These are phyloP conservation scores for Ormyrus pomaceus DNA, from an alignment of 2,888 invertebrate species.

Conservation along the genomic window DNA sequence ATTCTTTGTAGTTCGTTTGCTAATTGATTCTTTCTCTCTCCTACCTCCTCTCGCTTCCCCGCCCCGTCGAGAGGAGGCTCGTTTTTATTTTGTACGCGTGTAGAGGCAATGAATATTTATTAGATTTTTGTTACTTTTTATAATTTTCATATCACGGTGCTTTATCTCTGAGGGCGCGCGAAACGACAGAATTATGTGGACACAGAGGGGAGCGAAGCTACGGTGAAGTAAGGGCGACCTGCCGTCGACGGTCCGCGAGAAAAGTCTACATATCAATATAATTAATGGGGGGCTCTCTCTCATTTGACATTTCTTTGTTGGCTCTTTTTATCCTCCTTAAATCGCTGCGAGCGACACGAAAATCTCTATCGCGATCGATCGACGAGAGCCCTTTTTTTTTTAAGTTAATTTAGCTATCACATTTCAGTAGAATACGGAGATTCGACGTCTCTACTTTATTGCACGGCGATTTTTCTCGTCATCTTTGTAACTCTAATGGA, in stretches of 20 bases:
- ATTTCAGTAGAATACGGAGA: conserved; percentile 40
- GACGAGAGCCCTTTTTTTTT: conserved; percentile 5
- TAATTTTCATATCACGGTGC: conserved; percentile 21
- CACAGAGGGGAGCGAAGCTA: neutral
- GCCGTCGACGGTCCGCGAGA: conserved; percentile 11
- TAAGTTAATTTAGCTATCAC: conserved; percentile 47
- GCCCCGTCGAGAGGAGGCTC: conserved; percentile 7
- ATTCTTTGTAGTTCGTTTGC: conserved; percentile 48
- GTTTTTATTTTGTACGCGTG: conserved; percentile 18
- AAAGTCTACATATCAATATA: neutral
- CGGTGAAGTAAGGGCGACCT: conserved; percentile 5
- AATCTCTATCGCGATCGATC: neutral
- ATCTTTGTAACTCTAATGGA: neutral
- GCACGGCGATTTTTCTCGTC: conserved; percentile 26
- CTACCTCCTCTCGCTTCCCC: neutral
- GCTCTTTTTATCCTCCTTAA: neutral
- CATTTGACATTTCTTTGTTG: too few species aligned
- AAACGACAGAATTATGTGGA: conserved; percentile 10
- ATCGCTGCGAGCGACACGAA: conserved; percentile 4
- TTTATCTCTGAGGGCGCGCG: conserved; percentile 18
- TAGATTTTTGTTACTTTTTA: conserved; percentile 10
- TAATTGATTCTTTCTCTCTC: conserved; percentile 42
- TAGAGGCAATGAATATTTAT: conserved; percentile 27
- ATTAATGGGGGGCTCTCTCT: neutral
- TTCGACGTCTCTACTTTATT: conserved; percentile 42